Base-by-base conservation (phyloP, 2,797 vertebrate genomes). In the Ciconia nigra region DNA sequence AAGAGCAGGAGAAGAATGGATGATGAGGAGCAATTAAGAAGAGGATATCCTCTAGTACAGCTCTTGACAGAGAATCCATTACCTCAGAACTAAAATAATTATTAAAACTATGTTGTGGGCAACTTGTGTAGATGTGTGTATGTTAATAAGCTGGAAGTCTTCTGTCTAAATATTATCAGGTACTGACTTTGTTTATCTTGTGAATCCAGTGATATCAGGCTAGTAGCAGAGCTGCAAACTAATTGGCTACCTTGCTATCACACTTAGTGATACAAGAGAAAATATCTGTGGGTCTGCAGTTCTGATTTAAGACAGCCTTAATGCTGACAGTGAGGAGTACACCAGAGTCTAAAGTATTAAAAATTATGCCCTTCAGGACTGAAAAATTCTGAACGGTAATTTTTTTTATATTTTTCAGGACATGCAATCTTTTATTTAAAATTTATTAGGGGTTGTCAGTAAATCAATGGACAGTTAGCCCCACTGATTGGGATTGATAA, bases 381-480 rank as follows among this genome's bases (percentile, higher is more conserved):
- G 15, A 87, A 92, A 87, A 87, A 37, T 61, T 73, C 44, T 63
- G 57, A 87, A 73, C 14, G 13, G 31, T 11, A 31, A 9, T 71
- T 80, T 62, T 66, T 41, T 33, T 65, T 33, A n/a, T n/a, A n/a
- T 71, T 61, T 73, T 83, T 5, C 21, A 69, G 33, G 26, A 41
- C 25, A 42, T 18, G n/a, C 8, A 21, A 20, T 90, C 15, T 41
- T 90, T 87, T 91, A 66, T 57, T 0, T 84, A 96, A 91, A 73
- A 71, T 10, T 86, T 93, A 91, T 96, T 84, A 59, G 7, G 29
- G 1, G 11, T 46, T 95, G 51, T 94, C 87, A 93, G 59, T 54
- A 94, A 96, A 97, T 96, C 95, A 96, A 28, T 84, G 86, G 42
- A 71, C 49, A 87, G 19, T 87, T 85, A 93, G 59, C 9, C 37